These are phyloP conservation scores for Phortica okadai DNA, from an alignment of 2,888 invertebrate genomes.

Conservation along the genomic window DNA sequence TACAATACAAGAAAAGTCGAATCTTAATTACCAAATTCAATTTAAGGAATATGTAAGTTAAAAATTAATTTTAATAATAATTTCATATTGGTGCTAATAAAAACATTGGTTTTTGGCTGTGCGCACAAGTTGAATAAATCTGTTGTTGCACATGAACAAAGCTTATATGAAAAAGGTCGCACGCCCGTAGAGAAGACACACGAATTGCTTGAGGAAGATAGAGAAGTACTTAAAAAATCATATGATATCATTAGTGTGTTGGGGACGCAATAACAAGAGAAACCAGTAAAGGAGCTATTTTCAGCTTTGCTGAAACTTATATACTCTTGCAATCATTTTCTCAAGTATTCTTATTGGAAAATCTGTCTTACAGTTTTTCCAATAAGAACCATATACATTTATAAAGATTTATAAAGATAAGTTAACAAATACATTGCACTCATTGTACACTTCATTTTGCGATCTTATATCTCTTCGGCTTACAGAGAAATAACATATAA, in stretches of 20 bases:
- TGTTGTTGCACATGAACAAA: slow-evolving; percentile 70
- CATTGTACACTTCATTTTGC: too few relatives aligned
- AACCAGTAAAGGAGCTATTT: too few relatives aligned
- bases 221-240: slow-evolving; percentile 71
- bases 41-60: slow-evolving; percentile 66
- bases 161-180: slow-evolving; percentile 70
- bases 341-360: too few relatives aligned
- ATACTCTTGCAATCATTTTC: too few relatives aligned
- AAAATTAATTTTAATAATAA: slow-evolving; percentile 24
- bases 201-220: slow-evolving; percentile 72
- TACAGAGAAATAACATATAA: too few relatives aligned
- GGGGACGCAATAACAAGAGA: slow-evolving; percentile 72
- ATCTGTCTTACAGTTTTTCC: too few relatives aligned
- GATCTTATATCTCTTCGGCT: too few relatives aligned
- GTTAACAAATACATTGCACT: too few relatives aligned
- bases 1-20: neutral
- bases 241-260: slow-evolving; percentile 73
- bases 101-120: slow-evolving; percentile 46
- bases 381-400: too few relatives aligned
- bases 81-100: neutral
- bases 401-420: too few relatives aligned
- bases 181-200: slow-evolving; percentile 71
- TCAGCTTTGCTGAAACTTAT: too few relatives aligned
- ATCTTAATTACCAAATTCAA: neutral
- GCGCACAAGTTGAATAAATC: slow-evolving; percentile 73